Conservation (phyloP, 2,797 vertebrate species). For the Cephalopachus bancanus region DNA sequence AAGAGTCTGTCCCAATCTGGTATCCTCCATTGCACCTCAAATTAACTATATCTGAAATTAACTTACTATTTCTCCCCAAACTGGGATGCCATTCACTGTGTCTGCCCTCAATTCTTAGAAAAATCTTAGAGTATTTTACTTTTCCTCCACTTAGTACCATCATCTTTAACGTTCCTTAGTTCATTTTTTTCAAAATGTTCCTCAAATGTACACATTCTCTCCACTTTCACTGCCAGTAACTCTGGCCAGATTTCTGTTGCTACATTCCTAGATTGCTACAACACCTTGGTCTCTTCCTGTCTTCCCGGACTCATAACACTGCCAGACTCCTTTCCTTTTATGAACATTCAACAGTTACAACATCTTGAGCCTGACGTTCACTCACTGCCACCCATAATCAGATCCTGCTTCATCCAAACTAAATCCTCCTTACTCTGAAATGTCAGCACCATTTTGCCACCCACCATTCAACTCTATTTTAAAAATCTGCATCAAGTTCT, state of each 20-base stretch:
- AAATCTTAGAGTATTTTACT: neutral
- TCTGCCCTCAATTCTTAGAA: slow-evolving; percentile 37
- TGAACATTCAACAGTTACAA: slow-evolving; percentile 1
- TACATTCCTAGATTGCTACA: neutral
- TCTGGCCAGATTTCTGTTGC: neutral
- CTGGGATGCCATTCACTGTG: neutral
- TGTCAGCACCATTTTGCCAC: neutral
- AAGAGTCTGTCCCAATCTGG: neutral
- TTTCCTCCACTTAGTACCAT: neutral
- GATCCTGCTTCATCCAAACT: neutral
- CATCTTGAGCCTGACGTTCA: neutral
- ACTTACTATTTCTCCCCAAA: neutral
- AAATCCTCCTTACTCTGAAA: slow-evolving; percentile 27
- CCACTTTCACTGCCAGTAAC: neutral
- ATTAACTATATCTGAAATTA: slow-evolving; percentile 37
- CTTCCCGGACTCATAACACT: neutral
- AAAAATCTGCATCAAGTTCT: slow-evolving; percentile 44
- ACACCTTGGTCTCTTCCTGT: neutral
- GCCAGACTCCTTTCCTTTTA: neutral
- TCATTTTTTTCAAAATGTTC: neutral
- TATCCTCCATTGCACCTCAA: neutral
- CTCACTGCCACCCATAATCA: neutral
- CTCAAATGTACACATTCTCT: slow-evolving; percentile 37
- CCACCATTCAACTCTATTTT: slow-evolving; percentile 26
- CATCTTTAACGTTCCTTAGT: neutral